These are phyloP conservation scores for Heterodera filipjevi DNA, from an alignment of 2,888 invertebrate genomes.

Conservation along the genomic window DNA sequence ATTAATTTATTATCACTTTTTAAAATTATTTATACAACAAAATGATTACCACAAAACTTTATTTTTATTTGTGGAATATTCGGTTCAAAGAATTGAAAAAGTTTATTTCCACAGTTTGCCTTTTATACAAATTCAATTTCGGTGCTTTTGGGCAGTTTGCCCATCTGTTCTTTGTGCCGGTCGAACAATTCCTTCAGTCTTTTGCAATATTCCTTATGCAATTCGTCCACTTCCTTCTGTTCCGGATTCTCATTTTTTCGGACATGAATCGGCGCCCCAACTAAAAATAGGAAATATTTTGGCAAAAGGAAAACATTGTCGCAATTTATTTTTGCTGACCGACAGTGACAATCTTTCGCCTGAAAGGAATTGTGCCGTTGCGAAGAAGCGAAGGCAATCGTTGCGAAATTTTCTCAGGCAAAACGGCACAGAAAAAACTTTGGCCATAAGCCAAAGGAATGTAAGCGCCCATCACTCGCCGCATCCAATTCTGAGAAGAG, in stretches of 20 bases:
- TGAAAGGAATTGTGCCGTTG: constrained; percentile 81
- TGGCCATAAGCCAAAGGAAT: constrained; percentile 67
- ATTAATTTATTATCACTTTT: no score
- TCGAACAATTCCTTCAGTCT: constrained; percentile 79
- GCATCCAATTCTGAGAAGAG: background rate
- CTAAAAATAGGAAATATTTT: constrained; percentile 65
- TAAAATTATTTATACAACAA: no score
- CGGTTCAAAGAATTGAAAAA: no score
- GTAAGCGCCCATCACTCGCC: constrained; percentile 18
- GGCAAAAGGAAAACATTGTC: background rate
- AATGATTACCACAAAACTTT: no score
- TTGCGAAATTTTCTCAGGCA: constrained; percentile 15
- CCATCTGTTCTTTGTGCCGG: constrained; percentile 79
- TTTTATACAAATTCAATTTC: constrained; percentile 32
- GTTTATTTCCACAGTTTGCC: background rate
- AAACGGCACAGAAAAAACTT: constrained; percentile 82
- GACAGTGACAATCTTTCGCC: constrained; percentile 81
- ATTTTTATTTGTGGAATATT: no score
- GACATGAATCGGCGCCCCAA: constrained; percentile 83
- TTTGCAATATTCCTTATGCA: constrained; percentile 78
- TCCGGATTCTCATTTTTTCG: constrained; percentile 76
- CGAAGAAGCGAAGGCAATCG: constrained; percentile 64
- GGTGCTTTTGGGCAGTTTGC: constrained; percentile 51
- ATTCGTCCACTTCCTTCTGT: constrained; percentile 76
- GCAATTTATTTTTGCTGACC: constrained; percentile 32